Base-by-base conservation (phyloP, 2,797 vertebrate species). In the Rhabdophis nuchalis region DNA sequence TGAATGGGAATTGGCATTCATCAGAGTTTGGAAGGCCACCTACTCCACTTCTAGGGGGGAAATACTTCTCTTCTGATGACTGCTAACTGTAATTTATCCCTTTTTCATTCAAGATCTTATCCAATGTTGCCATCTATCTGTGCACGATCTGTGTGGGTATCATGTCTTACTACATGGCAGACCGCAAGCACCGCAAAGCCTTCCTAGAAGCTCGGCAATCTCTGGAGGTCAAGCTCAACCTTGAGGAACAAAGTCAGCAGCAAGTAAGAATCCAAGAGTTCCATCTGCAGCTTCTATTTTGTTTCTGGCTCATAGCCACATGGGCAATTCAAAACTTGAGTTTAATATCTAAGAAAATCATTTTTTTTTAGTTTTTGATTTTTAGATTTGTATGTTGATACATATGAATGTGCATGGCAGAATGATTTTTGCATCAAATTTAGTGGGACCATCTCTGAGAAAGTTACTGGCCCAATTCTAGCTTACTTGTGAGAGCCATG, bases 241-340 rank as follows among this genome's bases (percentile, higher is more conserved):
- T 99, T 93, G 98, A 99, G 96, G 99, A 99, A 82, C 99, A 99
- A 97, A 98, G 99, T 95, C 99, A 99, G 96, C 99, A 99, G 96
- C 99, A 99, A 99, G 99, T 99, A 94, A 97, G 93, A 88, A 4
- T 6, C 18, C 11, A 2, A 46, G 3, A 57, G 0, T 5, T 18
- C 13, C 2, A 8, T 10, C 2, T 20, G 18, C 14, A 29, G 16
- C 13, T 32, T 50, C 11, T 8, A 12, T 68, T 61, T n/a, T 2
- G 18, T 64, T 53, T 57, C 50, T 88, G 27, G 53, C 10, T 52
- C 10, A 10, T n/a, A 18, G 5, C 11, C 2, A 25, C 5, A 32
- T 2, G 29, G 46, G 36, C 11, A 20, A 18, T 14, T 85, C 12
- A 32, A n/a, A 50, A 60, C 7, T 10, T 91, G 29, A 50, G 14